Evolutionary conservation across 2,797 vertebrate genomes (phyloP).

Genomic region (Thripadectes ignobilis): DNA sequence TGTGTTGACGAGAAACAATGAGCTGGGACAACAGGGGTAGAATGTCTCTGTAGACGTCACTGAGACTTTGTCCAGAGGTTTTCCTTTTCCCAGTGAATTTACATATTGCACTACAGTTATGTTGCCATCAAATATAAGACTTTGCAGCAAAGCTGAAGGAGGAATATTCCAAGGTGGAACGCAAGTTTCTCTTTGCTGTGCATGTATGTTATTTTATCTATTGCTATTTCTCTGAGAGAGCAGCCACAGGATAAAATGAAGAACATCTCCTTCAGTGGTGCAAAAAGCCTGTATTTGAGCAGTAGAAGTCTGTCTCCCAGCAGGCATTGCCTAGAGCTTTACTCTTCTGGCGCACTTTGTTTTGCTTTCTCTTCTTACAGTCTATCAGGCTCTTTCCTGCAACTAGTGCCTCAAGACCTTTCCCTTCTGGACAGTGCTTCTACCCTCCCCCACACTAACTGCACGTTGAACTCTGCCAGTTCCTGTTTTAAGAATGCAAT

Average conservation of each 20-base stretch:
- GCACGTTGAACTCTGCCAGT: not conserved
- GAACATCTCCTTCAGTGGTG: not conserved
- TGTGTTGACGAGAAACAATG: not conserved
- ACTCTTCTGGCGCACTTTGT: not conserved
- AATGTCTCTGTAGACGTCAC: not conserved
- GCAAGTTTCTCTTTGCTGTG: not conserved
- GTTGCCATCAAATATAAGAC: not conserved
- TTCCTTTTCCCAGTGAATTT: not conserved
- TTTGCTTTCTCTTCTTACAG: slow-evolving; percentile 16
- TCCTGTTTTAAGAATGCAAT: slow-evolving; percentile 35
- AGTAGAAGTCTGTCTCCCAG: not conserved
- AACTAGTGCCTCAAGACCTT: not conserved
- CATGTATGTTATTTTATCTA: not conserved
- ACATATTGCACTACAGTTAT: not conserved
- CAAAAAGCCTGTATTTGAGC: not conserved
- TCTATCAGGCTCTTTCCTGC: not conserved
- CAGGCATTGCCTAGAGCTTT: not conserved
- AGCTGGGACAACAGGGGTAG: not conserved
- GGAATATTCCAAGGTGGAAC: not conserved
- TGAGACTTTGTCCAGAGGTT: not conserved
- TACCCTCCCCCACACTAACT: not conserved
- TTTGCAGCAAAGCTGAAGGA: not conserved
- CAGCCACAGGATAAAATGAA: not conserved
- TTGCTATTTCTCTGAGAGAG: not conserved
- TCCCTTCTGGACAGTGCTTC: slow-evolving; percentile 14